Evolutionary conservation across 1,140 invertebrate species (phyloP).

Genomic region (Trachymyrmex septentrionalis): DNA sequence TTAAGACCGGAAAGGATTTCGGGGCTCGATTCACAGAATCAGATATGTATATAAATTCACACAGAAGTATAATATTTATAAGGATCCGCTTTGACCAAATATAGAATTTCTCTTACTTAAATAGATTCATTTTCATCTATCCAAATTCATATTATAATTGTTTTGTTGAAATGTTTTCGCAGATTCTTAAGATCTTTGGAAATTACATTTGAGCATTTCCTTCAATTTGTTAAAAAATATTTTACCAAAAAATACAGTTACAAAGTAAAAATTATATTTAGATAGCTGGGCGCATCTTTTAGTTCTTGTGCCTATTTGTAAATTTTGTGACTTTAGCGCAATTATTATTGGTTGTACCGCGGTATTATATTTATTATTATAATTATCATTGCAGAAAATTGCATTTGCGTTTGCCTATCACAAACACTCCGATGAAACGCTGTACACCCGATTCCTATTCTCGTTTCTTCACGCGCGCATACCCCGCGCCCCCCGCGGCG

Average conservation of each 20-base stretch:
- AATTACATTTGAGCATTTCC: not conserved
- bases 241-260: not conserved
- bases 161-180: not conserved
- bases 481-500: slow-evolving; percentile 73
- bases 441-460: not conserved
- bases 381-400: slow-evolving; percentile 2
- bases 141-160: too few relatives aligned
- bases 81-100: too few relatives aligned
- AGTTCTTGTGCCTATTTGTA: not conserved
- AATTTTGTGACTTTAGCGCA: not conserved
- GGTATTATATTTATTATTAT: not conserved
- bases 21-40: too few relatives aligned
- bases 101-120: too few relatives aligned
- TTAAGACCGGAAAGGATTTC: too few relatives aligned
- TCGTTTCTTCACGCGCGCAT: not conserved
- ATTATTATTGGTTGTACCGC: not conserved
- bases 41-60: too few relatives aligned
- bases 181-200: not conserved
- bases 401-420: not conserved
- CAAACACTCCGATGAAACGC: not conserved
- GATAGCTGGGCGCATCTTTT: not conserved
- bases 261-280: not conserved
- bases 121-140: too few relatives aligned
- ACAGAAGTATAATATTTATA: too few relatives aligned
- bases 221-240: not conserved